Evolutionary conservation across 2,888 invertebrate genomes (phyloP), one percentile per base, ranked within the genome.

Genomic region (Azorinus chamasolen): DNA sequence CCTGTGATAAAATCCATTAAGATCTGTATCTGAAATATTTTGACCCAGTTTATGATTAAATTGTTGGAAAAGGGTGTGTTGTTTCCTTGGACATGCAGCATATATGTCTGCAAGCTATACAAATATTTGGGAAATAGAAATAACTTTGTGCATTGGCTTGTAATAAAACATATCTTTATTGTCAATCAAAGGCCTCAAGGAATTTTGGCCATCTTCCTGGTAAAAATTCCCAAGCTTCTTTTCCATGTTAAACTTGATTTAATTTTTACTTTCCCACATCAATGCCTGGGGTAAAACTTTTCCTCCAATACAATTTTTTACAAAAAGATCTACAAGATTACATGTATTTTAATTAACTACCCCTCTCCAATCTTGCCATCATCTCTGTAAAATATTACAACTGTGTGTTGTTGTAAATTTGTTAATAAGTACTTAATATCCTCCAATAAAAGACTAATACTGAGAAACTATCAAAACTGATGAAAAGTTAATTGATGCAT

Each of bases 111-210:
- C 32, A 69, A 80, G 80, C 76, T 80, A 80, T 74, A 58, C 62
- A 77, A 77, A 73, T 71, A 77, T 63, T 70, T 69, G 58, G 73
- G 74, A 77, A 80, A 72, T 71, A 62, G 18, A 66, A 76, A 63
- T 66, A 70, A 55, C 58, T 69, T 62, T 65, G 64, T 73, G 68
- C 71, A 76, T 62, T 72, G 25, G 27, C 24, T 73, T 62, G 80
- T 63, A 73, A 80, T 77, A 77, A 80, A 73, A 59, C 14, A 41
- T 80, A 80, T 77, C 80, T 80, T 77, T 70, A 80, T 73, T 71
- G 54, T 57, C 27, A 41, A 80, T 80, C 76, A 66, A 70, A 18
- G 50, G 57, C 50, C 51, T 45, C n/a, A 58, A 61, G 45, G 41
- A 51, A 37, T 59, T 48, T 27, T 46, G 53, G 25, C 5, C 27